phyloP scores from a whole-genome alignment of 2,113 vertebrate genomes.

The Seriola dumerili region DNA sequence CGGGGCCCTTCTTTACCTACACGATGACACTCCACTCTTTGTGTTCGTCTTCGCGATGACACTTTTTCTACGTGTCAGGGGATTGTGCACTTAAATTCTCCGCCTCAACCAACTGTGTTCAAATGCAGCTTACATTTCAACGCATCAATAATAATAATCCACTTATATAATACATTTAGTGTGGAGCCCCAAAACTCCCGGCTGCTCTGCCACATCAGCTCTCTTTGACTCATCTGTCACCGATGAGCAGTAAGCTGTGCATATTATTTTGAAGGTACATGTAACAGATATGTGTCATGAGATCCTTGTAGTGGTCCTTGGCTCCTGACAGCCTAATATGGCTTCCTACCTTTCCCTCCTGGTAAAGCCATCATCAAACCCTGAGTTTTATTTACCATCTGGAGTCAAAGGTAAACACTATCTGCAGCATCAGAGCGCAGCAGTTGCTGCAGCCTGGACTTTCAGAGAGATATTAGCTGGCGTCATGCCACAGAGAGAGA shows the following conservation, averaged over 20 bases:
- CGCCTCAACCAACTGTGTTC: neutral
- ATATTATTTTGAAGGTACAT: neutral
- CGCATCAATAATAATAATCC: neutral
- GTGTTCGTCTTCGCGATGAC: too few species aligned
- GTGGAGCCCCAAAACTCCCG: too few species aligned
- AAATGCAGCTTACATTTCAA: neutral
- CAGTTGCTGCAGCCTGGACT: constrained; percentile 50
- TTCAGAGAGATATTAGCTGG: constrained; percentile 50
- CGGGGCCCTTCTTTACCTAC: neutral
- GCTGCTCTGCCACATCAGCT: too few species aligned
- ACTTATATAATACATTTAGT: neutral
- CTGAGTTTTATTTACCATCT: constrained; percentile 35
- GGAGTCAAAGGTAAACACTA: constrained; percentile 33
- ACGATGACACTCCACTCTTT: neutral
- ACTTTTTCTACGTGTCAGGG: too few species aligned
- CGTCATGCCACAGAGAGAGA: constrained; percentile 8
- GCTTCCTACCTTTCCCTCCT: neutral
- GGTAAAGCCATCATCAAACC: constrained; percentile 5
- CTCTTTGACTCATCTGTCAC: neutral
- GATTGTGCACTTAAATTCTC: neutral
- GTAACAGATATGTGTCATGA: constrained; percentile 1
- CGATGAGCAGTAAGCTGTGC: too few species aligned
- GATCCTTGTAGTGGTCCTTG: neutral
- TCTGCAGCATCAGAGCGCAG: constrained; percentile 32
- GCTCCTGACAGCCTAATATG: neutral